Evolutionary conservation across 2,113 vertebrate species (phyloP), one percentile per base, ranked within the genome.

Genomic region (Calidris pygmaea): DNA sequence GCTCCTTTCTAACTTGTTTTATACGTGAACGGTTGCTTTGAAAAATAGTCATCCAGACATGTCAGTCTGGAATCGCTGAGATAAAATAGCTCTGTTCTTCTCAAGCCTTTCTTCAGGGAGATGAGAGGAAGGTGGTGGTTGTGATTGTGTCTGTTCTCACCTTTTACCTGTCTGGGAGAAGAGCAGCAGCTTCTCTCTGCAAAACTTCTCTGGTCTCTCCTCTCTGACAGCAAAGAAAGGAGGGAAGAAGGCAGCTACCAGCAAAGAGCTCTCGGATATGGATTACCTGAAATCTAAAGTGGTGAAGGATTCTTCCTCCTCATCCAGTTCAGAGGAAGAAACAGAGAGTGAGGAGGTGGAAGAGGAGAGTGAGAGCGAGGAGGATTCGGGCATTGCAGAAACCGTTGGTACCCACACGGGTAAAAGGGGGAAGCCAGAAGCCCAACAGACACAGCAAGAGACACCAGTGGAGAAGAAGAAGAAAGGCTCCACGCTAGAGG

Each of bases 231-330:
- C 60, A 35, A 95, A 94, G 18, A 89, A 68, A 29, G 48, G 26
- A 68, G 24, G 35, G 12, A 92, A 90, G 16, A 98, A 96, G 63
- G 89, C 96, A 24, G 98, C 98, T 2, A 60, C 60, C 29, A 95
- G 80, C 70, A 97, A 97, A 79, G 98, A 93, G 17, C 96, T 99
- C 59, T 99, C 99, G 0, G 99, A 99, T 94, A 99, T 99, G 99
- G 99, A 99, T 14, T 99, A 99, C 96, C 98, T 99, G 93, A 99
- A 98, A 56, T 99, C 99, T 39, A 99, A 99, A 96, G 93, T 99
- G 94, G 98, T 99, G 87, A 83, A 67, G 79, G 96, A 96, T 3
- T 82, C 75, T 37, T 81, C 59, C 0, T 97, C 96, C 5, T 97
- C 96, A 6, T 94, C 96, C 8, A 85, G 95, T 10, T 55, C 96